These are phyloP conservation scores for Tribolium madens DNA, from an alignment of 1,140 invertebrate species.

Conservation along the genomic window DNA sequence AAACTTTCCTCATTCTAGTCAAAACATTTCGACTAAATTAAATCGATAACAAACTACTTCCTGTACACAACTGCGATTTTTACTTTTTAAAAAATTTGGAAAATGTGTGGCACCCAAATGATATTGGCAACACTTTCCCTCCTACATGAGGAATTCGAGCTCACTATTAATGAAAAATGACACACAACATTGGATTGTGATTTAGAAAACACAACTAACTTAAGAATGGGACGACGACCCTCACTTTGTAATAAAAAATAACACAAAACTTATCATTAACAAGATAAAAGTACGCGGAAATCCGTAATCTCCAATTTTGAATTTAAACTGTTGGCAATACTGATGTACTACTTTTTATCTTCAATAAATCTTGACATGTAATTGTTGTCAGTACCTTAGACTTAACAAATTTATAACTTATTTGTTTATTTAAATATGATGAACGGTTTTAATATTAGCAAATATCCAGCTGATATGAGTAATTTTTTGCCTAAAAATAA, in stretches of 20 bases:
- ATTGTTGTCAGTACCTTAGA: no score
- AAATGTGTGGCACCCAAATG: background rate
- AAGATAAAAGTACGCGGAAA: background rate
- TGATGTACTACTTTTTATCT: no score
- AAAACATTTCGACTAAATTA: background rate
- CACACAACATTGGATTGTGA: background rate
- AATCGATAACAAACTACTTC: background rate
- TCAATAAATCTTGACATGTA: no score
- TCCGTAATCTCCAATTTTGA: background rate
- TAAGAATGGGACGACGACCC: background rate
- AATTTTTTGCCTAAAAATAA: background rate
- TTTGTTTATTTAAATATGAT: background rate
- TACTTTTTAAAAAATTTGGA: background rate
- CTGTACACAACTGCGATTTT: background rate
- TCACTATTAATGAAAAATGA: background rate
- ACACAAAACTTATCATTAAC: background rate
- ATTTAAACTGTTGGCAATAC: background rate
- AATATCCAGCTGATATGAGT: background rate
- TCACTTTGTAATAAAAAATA: no score
- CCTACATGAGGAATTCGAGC: background rate
- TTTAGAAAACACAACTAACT: background rate
- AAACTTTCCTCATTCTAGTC: background rate
- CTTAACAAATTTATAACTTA: background rate
- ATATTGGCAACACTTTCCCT: background rate
- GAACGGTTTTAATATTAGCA: no score